phyloP scores from a whole-genome alignment of 2,797 vertebrate genomes.

The Trichosurus vulpecula region DNA sequence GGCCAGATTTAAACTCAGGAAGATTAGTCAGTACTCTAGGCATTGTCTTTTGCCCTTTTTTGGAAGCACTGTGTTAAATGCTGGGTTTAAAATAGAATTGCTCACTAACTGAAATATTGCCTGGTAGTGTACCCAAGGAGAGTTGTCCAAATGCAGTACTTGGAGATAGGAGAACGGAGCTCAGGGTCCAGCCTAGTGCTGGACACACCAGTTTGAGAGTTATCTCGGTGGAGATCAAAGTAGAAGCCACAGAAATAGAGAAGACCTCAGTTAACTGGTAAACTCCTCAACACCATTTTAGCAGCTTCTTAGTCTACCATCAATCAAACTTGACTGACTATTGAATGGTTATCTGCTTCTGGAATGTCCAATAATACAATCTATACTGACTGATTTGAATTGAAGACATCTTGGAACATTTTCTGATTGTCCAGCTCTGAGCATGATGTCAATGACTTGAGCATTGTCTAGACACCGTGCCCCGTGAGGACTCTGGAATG shows the following conservation, averaged over 20 bases:
- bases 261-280: neutral
- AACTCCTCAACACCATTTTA: neutral
- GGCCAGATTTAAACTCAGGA: neutral
- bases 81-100: neutral
- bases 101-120: neutral
- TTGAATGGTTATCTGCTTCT: neutral
- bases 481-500: neutral
- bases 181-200: neutral
- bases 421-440: neutral
- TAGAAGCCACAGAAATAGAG: neutral
- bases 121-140: neutral
- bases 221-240: neutral
- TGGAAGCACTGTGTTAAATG: neutral
- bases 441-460: neutral
- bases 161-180: neutral
- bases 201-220: neutral
- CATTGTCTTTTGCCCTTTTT: neutral
- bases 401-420: neutral
- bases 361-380: neutral
- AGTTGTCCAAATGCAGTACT: neutral
- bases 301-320: neutral
- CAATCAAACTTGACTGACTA: neutral
- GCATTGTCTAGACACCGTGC: neutral
- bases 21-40: neutral
- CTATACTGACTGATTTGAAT: neutral